Base-by-base conservation (phyloP, 2,797 vertebrate genomes). In the Psittacula derbiana region DNA sequence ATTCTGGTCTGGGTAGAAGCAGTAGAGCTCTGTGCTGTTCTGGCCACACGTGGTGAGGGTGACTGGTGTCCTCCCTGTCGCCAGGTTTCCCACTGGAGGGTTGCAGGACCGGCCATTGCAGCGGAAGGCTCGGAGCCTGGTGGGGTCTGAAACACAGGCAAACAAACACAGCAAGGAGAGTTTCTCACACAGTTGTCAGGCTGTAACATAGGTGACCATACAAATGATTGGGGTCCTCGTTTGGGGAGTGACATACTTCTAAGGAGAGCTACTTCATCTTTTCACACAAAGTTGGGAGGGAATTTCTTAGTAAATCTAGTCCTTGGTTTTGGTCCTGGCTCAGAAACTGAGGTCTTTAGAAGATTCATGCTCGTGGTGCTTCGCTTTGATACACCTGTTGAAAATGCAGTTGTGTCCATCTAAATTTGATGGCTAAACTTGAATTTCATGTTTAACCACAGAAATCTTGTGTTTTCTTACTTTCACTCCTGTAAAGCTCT, bases 31-130 rank as follows among this genome's bases (percentile, higher is more conserved):
- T 4, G 95, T 97, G 72, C 93, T 96, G 92, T 98, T 98, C 93
- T 97, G 96, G 55, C 98, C 98, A 70, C 97, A 98, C 0, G 95
- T 94, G 62, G 90, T 97, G 80, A 96, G 94, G 16, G 98, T 99
- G 91, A 91, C 80, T 36, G 99, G 98, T 5, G 88, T 98, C 94
- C 99, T 98, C 86, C 99, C 98, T 27, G 92, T 98, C 6, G 98
- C 99, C 44, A 99, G 98, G 97, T 99, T 99, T 55, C 98, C 98
- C 82, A 99, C 97, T 0, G 98, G 97, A 62, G 99, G 98, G 95
- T 99, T 99, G 90, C 99, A 99, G 74, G 99, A 98, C 5, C 38
- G 98, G 60, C 98, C 98, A 5, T 70, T 96, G 88, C 99, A 99
- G 94, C 98, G 98, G 93, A 98, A 98, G 65, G 92, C 97, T 97